These are phyloP conservation scores for Agelas oroides DNA, from an alignment of 37 sponge, comb jelly and placozoan species.

Conservation along the genomic window DNA sequence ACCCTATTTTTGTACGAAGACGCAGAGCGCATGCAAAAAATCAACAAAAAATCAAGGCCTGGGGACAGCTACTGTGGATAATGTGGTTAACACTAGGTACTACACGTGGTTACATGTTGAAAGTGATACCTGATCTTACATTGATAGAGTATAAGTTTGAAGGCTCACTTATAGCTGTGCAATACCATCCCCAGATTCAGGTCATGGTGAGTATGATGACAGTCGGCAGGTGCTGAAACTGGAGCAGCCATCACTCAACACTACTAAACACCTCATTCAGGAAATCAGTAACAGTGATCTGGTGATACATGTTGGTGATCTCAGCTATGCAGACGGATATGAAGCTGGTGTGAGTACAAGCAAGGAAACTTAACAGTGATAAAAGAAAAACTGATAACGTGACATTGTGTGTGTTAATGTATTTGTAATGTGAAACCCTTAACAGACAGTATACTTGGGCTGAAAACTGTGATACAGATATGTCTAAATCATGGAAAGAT, in stretches of 20 bases:
- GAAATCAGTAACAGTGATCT: conserved; percentile 37
- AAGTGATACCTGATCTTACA: too few relatives aligned
- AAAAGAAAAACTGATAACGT: background rate
- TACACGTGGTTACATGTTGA: too few relatives aligned
- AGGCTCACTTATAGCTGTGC: too few relatives aligned
- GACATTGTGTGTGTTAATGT: background rate
- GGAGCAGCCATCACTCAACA: conserved; percentile 65
- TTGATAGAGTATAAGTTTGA: too few relatives aligned
- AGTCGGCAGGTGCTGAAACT: background rate
- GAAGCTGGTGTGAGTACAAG: conserved; percentile 12
- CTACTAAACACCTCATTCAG: conserved; percentile 27
- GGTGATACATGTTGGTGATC: conserved; percentile 75
- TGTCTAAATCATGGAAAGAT: background rate
- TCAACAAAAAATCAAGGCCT: too few relatives aligned
- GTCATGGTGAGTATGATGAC: conserved; percentile 49
- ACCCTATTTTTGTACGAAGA: too few relatives aligned
- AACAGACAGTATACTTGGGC: background rate
- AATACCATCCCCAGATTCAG: conserved; percentile 30
- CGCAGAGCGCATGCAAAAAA: too few relatives aligned
- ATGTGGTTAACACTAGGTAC: too few relatives aligned
- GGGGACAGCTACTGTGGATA: too few relatives aligned
- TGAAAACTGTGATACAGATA: too few relatives aligned
- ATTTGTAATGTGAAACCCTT: background rate
- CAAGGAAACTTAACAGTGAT: background rate
- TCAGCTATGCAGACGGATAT: conserved; percentile 67